phyloP scores from a whole-genome alignment of 2,113 vertebrate genomes.

The Spea bombifrons region DNA sequence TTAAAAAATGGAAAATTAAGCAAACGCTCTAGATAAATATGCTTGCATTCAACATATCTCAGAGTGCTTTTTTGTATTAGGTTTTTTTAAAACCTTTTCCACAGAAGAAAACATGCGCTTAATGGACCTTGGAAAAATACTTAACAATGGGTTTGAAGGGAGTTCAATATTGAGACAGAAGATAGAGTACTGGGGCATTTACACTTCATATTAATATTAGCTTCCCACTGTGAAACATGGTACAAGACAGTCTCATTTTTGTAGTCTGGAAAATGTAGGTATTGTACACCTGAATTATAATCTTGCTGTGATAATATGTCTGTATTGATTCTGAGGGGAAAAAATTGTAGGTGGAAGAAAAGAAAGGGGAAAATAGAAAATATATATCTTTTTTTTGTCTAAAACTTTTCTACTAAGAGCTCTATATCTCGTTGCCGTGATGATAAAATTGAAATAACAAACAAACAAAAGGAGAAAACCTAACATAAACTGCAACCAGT shows the following conservation, averaged over 20 bases:
- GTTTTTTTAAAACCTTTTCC: conserved; percentile 16
- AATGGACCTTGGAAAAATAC: conserved; percentile 42
- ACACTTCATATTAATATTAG: conserved; percentile 58
- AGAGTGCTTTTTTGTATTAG: background rate
- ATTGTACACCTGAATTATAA: conserved; percentile 74
- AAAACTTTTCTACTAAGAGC: conserved; percentile 59
- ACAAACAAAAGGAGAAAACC: conserved; percentile 52
- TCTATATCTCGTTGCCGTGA: conserved; percentile 60
- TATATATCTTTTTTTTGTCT: conserved; percentile 67
- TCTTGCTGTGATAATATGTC: conserved; percentile 73
- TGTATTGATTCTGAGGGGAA: conserved; percentile 69
- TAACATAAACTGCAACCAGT: conserved; percentile 17
- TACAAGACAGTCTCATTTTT: conserved; percentile 59
- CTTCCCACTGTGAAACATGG: conserved; percentile 65
- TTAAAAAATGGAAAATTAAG: background rate
- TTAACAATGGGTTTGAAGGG: conserved; percentile 37
- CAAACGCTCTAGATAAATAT: background rate
- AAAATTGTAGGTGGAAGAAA: conserved; percentile 47
- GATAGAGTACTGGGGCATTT: conserved; percentile 39
- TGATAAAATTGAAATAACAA: conserved; percentile 52
- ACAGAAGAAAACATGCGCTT: conserved; percentile 26
- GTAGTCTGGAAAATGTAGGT: conserved; percentile 60
- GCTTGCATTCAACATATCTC: conserved; percentile 1
- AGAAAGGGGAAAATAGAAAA: conserved; percentile 22
- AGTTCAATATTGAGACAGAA: conserved; percentile 48